Evolutionary conservation across 2,888 invertebrate species (phyloP).

Genomic region (Drosophila antonietae): DNA sequence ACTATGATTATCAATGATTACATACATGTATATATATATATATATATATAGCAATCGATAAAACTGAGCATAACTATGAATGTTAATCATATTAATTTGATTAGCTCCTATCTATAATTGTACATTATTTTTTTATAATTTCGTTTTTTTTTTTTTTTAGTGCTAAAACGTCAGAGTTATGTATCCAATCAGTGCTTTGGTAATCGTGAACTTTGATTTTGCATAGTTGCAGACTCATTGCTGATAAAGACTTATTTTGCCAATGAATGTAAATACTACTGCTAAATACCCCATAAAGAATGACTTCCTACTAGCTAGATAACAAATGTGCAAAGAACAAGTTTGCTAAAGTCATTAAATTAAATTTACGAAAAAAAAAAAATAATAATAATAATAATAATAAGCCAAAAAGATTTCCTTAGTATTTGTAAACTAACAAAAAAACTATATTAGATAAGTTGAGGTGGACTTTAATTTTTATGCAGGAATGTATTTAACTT

Average conservation of each 20-base stretch:
- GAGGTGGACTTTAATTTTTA: too few relatives aligned
- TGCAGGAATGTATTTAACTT: too few relatives aligned
- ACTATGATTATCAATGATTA: conserved; percentile 3
- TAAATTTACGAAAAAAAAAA: neutral
- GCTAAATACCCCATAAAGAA: neutral
- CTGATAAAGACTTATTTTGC: neutral
- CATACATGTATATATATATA: too few relatives aligned
- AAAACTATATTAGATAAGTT: neutral
- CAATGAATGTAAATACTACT: neutral
- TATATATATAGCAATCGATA: conserved; percentile 4
- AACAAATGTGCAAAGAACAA: neutral
- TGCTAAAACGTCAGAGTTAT: neutral
- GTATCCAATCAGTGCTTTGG: neutral
- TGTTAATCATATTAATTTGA: conserved; percentile 3
- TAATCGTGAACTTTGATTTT: neutral
- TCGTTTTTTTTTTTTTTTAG: neutral
- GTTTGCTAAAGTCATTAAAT: neutral
- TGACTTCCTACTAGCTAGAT: neutral
- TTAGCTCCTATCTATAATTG: conserved; percentile 2
- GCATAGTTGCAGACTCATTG: neutral
- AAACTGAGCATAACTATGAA: neutral
- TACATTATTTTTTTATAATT: too few relatives aligned
- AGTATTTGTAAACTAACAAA: neutral
- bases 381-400: too few relatives aligned
- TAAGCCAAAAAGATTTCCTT: neutral